A percentile compares a stretch with the other conserved stretches of the same genome.
These are phyloP conservation scores for Aspidiotus rigidus DNA, from an alignment of 2,888 invertebrate species.

Conservation along the genomic window DNA sequence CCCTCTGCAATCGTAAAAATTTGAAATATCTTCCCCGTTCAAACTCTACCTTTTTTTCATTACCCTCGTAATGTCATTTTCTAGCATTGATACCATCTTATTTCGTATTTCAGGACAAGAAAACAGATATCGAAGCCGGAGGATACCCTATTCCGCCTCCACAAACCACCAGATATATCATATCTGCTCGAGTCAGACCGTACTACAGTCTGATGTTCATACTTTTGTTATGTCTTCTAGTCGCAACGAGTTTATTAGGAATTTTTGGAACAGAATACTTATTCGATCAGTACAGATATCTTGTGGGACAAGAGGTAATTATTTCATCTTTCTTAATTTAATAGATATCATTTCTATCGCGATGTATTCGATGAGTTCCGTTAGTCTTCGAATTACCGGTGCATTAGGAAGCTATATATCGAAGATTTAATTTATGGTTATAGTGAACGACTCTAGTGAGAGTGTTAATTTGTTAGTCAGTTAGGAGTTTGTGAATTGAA, in stretches of 20 bases:
- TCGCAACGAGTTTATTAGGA: constrained; percentile 27
- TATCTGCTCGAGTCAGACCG: constrained; percentile 21
- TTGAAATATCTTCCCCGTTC: background rate
- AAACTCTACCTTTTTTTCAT: background rate
- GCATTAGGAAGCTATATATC: too few relatives aligned
- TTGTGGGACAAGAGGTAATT: constrained; percentile 29
- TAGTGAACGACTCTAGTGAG: too few relatives aligned
- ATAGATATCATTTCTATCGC: too few relatives aligned
- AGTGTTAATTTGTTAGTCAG: too few relatives aligned
- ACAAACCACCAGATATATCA: constrained; percentile 26
- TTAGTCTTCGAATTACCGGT: too few relatives aligned
- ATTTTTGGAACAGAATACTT: constrained; percentile 32
- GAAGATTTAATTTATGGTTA: too few relatives aligned
- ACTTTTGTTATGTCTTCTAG: constrained; percentile 25
- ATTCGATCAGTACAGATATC: constrained; percentile 30
- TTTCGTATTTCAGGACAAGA: background rate
- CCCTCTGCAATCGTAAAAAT: background rate
- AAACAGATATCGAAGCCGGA: constrained; percentile 25
- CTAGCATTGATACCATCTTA: background rate
- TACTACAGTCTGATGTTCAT: constrained; percentile 32
- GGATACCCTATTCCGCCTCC: constrained; percentile 23
- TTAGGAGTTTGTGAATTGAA: too few relatives aligned
- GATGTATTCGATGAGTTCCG: too few relatives aligned
- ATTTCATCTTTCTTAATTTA: background rate
- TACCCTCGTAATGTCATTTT: background rate